A percentile compares a stretch with the other conserved stretches of the same genome.
Conservation (phyloP, 2,888 invertebrate genomes). For the Microctonus aethiopoides region DNA sequence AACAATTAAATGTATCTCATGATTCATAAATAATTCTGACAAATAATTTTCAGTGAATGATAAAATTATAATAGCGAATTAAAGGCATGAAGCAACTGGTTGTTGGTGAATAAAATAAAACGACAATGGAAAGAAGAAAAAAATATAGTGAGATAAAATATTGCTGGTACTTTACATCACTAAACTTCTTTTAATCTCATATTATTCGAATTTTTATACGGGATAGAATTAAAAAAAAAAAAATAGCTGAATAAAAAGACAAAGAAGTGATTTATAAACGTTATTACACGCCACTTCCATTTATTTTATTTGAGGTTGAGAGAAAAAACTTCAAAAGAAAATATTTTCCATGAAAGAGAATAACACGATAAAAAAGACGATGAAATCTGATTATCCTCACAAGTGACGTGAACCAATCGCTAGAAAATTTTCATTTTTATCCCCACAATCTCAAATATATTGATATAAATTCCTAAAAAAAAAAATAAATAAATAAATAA, state of each 20-base stretch:
- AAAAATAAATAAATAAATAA: no score
- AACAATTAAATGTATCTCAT: background rate
- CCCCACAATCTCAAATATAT: no score
- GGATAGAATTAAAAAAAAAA: background rate
- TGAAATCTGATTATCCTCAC: background rate
- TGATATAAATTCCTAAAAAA: no score
- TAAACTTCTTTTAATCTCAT: background rate
- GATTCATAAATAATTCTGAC: background rate
- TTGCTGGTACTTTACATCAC: background rate
- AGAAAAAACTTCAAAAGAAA: background rate
- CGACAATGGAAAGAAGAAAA: background rate
- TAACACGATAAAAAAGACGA: background rate
- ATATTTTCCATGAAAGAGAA: background rate
- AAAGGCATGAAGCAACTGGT: background rate
- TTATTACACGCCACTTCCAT: no score
- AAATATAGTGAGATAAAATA: background rate
- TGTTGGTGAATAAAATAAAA: background rate
- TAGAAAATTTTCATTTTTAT: conserved; percentile 9
- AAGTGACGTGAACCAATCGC: background rate
- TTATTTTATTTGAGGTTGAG: no score
- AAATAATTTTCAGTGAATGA: background rate
- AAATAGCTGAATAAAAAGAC: no score
- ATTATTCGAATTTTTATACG: background rate
- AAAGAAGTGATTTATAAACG: no score
- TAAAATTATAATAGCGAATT: background rate